Percentiles rank a stretch among this genome's conserved stretches.
These are phyloP conservation scores for Callionymus lyra DNA, from an alignment of 2,113 vertebrate species.

Conservation along the genomic window DNA sequence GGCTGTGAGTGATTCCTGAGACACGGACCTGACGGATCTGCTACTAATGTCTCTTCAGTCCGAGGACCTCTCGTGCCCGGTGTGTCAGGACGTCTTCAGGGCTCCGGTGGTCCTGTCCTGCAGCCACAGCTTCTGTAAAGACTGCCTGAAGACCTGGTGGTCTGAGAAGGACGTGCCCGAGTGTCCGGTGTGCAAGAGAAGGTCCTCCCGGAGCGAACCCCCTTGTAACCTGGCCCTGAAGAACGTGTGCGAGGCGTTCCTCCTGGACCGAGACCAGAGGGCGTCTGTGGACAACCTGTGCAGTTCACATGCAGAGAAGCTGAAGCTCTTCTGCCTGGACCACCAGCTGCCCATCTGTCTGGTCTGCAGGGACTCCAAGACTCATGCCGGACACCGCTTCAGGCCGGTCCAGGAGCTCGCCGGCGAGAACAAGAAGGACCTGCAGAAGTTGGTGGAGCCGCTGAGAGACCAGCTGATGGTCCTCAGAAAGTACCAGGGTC, in stretches of 20 bases:
- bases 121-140: conserved; percentile 1
- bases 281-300: neutral
- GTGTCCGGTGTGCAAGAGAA: neutral
- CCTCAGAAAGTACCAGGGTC: neutral
- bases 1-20: no score
- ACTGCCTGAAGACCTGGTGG: neutral
- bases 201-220: neutral
- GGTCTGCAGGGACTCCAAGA: neutral
- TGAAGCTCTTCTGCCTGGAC: conserved; percentile 2
- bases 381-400: neutral
- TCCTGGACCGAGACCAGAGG: neutral
- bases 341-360: conserved; percentile 4
- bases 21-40: no score
- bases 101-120: conserved; percentile 1
- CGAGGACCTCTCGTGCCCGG: neutral
- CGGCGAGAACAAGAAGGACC: neutral
- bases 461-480: neutral
- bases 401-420: neutral
- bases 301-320: conserved; percentile 2
- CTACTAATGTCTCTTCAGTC: neutral
- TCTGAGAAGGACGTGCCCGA: neutral
- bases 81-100: neutral
- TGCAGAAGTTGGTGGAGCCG: neutral
- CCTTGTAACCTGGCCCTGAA: neutral
- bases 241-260: conserved; percentile 2